Conservation (phyloP, 2,797 vertebrate species). For the Myiotriccus ornatus region DNA sequence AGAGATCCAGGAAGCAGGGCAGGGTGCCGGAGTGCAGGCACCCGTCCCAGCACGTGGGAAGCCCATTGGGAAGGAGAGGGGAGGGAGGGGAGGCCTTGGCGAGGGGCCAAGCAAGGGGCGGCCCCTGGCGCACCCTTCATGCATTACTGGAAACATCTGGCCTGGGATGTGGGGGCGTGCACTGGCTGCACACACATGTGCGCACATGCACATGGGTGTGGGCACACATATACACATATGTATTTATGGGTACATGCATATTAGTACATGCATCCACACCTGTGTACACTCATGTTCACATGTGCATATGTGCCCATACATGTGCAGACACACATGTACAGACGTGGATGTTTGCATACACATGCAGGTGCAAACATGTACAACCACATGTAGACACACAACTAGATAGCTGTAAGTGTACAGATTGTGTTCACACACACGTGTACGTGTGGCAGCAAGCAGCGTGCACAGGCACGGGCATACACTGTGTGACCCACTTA, state of each 20-base stretch:
- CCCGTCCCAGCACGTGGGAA: background rate
- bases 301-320: accelerated
- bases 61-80: background rate
- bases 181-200: background rate
- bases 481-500: background rate
- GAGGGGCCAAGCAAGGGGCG: constrained; percentile 10
- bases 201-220: background rate
- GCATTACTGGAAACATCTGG: constrained; percentile 66
- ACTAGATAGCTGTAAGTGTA: background rate
- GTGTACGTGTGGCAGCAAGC: background rate
- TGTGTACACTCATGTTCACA: accelerated
- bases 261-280: background rate
- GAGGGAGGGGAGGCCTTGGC: background rate
- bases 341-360: background rate
- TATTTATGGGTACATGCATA: accelerated
- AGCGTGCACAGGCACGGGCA: background rate
- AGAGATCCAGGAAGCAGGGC: background rate
- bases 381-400: background rate
- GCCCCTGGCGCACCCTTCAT: background rate
- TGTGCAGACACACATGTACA: background rate
- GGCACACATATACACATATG: background rate
- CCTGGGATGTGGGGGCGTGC: background rate
- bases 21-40: background rate
- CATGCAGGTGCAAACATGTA: background rate
- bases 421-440: no score